Conservation (phyloP, 2,888 invertebrate species). For the Apotomis capreana region DNA sequence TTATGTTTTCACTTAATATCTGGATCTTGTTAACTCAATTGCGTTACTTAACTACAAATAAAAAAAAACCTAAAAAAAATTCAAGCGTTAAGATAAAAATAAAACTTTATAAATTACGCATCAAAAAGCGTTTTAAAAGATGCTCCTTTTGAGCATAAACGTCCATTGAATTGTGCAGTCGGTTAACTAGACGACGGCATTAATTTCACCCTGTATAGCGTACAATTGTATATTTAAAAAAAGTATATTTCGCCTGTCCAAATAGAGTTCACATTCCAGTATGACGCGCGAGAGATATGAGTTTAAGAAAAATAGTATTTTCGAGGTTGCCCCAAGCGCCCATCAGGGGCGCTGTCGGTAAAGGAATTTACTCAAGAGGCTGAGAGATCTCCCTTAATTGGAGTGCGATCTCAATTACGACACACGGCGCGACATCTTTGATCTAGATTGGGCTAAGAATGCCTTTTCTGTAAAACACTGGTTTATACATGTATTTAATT, state of each 20-base stretch:
- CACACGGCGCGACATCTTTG: slow-evolving; percentile 71
- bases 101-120: slow-evolving; percentile 23
- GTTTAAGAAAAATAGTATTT: slow-evolving; percentile 2
- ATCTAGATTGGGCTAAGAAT: slow-evolving; percentile 68
- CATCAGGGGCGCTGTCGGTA: slow-evolving; percentile 47
- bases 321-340: slow-evolving; percentile 57
- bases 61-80: background rate
- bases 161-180: slow-evolving; percentile 53
- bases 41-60: background rate
- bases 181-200: slow-evolving; percentile 51
- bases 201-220: background rate
- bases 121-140: slow-evolving; percentile 29
- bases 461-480: slow-evolving; percentile 44
- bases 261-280: slow-evolving; percentile 10
- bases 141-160: slow-evolving; percentile 55
- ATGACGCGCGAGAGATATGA: background rate
- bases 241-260: background rate
- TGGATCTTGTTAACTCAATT: too few relatives aligned
- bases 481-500: background rate
- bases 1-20: too few relatives aligned
- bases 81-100: background rate
- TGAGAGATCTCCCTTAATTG: slow-evolving; percentile 71
- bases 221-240: background rate
- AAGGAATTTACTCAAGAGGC: slow-evolving; percentile 67
- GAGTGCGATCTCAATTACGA: slow-evolving; percentile 73